Evolutionary conservation across 2,113 vertebrate genomes (phyloP).

Genomic region (Rafetus swinhoei): DNA sequence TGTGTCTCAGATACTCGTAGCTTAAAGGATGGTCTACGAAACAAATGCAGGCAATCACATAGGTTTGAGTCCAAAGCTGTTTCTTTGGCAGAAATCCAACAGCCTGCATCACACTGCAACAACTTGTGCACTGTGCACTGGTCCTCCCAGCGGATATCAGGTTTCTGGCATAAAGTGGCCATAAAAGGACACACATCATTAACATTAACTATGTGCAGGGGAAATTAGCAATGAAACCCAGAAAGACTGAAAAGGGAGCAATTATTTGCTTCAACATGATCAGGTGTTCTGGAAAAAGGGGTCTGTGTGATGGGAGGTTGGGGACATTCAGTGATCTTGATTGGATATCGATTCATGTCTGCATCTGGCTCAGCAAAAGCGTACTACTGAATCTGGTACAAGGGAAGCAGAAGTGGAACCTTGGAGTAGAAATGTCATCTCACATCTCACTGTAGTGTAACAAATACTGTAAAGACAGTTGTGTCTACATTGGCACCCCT

Average conservation of each 20-base stretch:
- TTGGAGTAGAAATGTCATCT: neutral
- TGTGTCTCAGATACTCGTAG: neutral
- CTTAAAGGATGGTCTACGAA: neutral
- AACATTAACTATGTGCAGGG: neutral
- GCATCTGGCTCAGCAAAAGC: neutral
- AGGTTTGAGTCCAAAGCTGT: neutral
- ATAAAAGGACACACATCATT: slow-evolving; percentile 14
- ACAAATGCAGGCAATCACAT: neutral
- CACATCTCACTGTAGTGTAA: neutral
- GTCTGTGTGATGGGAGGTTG: neutral
- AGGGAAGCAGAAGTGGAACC: neutral
- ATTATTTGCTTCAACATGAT: neutral
- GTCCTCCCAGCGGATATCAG: slow-evolving; percentile 7
- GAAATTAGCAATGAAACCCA: slow-evolving; percentile 15
- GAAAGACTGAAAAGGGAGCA: neutral
- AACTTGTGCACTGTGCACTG: neutral
- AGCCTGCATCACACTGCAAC: neutral
- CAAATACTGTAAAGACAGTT: neutral
- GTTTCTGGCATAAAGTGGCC: neutral
- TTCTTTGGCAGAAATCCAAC: slow-evolving; percentile 28
- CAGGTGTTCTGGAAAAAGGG: slow-evolving; percentile 16
- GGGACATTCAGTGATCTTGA: neutral
- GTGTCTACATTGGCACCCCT: too few species aligned
- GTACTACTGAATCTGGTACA: neutral
- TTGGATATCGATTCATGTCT: neutral